Conservation (phyloP, 2,113 vertebrate genomes). For the Psammodynastes pulverulentus region DNA sequence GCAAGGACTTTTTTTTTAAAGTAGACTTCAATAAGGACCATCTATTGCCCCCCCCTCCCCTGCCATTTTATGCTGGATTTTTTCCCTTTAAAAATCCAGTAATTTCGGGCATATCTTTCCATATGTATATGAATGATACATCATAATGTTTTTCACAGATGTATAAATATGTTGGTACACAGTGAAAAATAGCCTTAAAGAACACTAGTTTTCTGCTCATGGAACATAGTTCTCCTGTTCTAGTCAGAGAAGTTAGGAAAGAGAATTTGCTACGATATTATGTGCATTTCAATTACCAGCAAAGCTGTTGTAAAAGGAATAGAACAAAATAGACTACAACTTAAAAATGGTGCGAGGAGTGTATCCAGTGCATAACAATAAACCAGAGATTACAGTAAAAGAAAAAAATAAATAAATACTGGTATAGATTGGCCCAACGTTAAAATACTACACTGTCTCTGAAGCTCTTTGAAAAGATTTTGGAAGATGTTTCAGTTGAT, state of each 20-base stretch:
- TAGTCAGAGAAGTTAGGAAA: background rate
- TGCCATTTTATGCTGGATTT: background rate
- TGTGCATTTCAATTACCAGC: background rate
- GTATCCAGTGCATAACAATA: background rate
- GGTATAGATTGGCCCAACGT: background rate
- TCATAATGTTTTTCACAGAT: background rate
- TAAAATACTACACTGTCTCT: background rate
- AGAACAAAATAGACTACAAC: background rate
- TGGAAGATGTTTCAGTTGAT: background rate
- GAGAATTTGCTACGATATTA: background rate
- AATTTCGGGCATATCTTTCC: background rate
- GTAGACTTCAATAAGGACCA: background rate
- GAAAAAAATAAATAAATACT: background rate
- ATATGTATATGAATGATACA: background rate
- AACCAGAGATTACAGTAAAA: background rate
- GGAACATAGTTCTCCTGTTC: background rate
- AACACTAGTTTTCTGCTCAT: background rate
- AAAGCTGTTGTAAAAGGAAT: background rate
- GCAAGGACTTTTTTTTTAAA: background rate
- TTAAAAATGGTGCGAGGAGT: background rate
- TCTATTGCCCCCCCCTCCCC: fast-evolving
- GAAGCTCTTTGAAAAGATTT: background rate
- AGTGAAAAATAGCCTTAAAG: background rate
- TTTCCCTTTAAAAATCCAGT: background rate
- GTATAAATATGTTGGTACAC: background rate